Evolutionary conservation across 2,888 invertebrate species (phyloP).

Genomic region (Plebejus argus): DNA sequence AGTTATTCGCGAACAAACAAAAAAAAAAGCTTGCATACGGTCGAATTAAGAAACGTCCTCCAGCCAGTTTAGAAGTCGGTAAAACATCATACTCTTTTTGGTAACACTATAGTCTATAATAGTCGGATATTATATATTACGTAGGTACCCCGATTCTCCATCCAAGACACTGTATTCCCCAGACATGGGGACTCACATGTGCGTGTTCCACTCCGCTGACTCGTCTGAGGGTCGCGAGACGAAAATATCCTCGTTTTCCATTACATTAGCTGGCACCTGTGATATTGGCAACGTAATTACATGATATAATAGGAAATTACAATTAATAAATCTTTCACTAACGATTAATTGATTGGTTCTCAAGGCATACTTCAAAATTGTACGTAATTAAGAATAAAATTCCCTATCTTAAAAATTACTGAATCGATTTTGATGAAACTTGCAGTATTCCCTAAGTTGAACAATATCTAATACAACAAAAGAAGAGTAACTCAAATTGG

Average conservation of each 20-base stretch:
- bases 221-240: slow-evolving; percentile 14
- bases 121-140: neutral
- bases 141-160: neutral
- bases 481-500: no score
- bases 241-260: slow-evolving; percentile 22
- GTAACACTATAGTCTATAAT: neutral
- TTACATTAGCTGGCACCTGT: slow-evolving; percentile 23
- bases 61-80: no score
- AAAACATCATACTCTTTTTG: neutral
- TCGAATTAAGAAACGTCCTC: no score
- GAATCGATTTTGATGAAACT: no score
- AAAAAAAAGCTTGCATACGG: no score
- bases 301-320: neutral
- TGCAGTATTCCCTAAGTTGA: no score
- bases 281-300: slow-evolving; percentile 15
- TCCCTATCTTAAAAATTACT: no score
- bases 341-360: neutral
- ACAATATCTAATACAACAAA: no score
- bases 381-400: no score
- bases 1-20: no score
- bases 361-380: neutral
- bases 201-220: slow-evolving; percentile 24
- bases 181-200: slow-evolving; percentile 26
- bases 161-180: neutral
- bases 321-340: neutral